Evolutionary conservation across 2,797 vertebrate species (phyloP).

Genomic region (Botia almorhae): DNA sequence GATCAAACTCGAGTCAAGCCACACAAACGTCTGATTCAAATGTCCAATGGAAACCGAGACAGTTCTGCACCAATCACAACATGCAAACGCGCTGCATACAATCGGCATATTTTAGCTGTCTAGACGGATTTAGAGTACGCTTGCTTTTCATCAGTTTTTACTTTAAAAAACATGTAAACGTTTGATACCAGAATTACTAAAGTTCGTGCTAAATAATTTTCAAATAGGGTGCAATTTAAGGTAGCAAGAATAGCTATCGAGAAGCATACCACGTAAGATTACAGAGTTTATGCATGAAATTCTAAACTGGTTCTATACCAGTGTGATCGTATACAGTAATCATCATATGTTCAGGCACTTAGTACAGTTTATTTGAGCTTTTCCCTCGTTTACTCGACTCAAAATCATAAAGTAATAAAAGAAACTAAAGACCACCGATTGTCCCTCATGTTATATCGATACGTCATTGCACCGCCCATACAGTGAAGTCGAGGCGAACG

Average conservation of each 20-base stretch:
- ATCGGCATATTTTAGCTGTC: conserved; percentile 32
- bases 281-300: neutral
- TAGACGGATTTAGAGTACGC: neutral
- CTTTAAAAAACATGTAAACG: neutral
- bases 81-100: rapidly evolving
- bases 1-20: neutral
- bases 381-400: neutral
- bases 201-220: too few relatives aligned
- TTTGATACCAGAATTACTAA: neutral
- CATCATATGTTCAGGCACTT: neutral
- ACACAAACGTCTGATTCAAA: neutral
- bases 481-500: neutral
- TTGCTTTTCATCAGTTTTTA: neutral
- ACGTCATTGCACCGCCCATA: neutral
- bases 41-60: conserved; percentile 33
- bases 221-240: too few relatives aligned
- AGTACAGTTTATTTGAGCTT: neutral
- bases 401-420: neutral
- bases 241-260: too few relatives aligned
- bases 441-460: neutral
- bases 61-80: conserved; percentile 39
- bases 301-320: neutral
- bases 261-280: neutral
- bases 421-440: neutral
- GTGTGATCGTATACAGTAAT: neutral